Percentiles rank a stretch among this genome's conserved stretches.
Conservation (phyloP, 2,888 invertebrate genomes). For the Cepaea hortensis region DNA sequence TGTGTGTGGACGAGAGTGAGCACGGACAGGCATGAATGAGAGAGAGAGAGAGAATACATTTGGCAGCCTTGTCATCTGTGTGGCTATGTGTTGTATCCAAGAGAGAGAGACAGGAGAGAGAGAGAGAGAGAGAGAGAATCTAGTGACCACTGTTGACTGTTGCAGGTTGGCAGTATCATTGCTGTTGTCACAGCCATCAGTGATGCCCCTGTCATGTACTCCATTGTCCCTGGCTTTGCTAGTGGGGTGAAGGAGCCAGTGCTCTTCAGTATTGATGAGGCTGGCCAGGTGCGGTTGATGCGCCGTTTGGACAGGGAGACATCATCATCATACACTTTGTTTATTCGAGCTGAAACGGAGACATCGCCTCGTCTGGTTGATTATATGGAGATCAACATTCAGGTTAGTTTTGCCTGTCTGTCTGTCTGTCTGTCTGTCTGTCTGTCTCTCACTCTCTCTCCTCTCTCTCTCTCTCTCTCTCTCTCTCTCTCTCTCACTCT, state of each 20-base stretch:
- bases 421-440: neutral
- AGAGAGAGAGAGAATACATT: no score
- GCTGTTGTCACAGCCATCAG: slow-evolving; percentile 82
- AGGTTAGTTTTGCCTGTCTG: slow-evolving; percentile 70
- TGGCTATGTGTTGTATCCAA: no score
- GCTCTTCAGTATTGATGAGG: slow-evolving; percentile 74
- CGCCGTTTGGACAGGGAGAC: slow-evolving; percentile 88
- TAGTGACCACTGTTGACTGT: neutral
- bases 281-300: slow-evolving; percentile 76
- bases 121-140: no score
- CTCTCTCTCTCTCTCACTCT: no score
- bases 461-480: neutral
- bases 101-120: no score
- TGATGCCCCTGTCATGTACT: slow-evolving; percentile 80
- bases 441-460: neutral
- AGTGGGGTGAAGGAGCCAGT: slow-evolving; percentile 69
- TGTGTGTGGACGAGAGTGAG: no score
- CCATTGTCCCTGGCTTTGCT: slow-evolving; percentile 81
- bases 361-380: slow-evolving; percentile 85
- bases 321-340: slow-evolving; percentile 75
- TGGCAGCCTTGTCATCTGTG: no score
- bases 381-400: slow-evolving; percentile 81
- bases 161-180: slow-evolving; percentile 77
- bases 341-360: slow-evolving; percentile 82
- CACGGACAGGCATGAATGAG: no score